These are phyloP conservation scores for Emydoidea blandingii DNA, from an alignment of 2,797 vertebrate species.

Conservation along the genomic window DNA sequence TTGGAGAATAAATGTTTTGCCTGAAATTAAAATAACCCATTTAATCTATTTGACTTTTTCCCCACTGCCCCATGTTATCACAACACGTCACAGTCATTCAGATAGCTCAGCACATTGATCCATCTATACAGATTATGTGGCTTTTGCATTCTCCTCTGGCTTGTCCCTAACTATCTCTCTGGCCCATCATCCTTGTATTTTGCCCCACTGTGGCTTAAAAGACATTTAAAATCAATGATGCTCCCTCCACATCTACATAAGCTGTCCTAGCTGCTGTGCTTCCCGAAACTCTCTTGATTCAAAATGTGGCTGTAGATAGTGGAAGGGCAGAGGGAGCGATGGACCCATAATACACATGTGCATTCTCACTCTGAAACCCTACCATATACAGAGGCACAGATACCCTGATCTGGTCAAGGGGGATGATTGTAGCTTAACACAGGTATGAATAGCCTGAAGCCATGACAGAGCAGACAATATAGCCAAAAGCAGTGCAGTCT, in stretches of 20 bases:
- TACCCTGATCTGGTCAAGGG: neutral
- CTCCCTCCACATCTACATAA: neutral
- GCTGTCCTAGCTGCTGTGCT: neutral
- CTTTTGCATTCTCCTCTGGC: neutral
- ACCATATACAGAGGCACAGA: neutral
- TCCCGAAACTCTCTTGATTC: neutral
- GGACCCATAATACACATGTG: neutral
- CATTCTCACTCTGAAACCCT: neutral
- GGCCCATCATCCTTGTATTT: neutral
- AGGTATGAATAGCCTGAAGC: constrained; percentile 9
- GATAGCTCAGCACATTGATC: neutral
- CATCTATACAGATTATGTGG: neutral
- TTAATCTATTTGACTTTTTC: neutral
- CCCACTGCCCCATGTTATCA: neutral
- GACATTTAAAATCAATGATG: neutral
- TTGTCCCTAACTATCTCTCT: neutral
- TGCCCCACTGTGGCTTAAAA: neutral
- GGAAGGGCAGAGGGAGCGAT: neutral
- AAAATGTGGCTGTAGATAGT: neutral
- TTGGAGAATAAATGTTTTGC: neutral
- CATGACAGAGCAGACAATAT: neutral
- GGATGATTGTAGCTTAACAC: neutral
- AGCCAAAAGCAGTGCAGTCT: neutral
- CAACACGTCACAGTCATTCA: neutral
- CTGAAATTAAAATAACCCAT: neutral